These are phyloP conservation scores for Charina bottae DNA, from an alignment of 2,113 vertebrate species.

Conservation along the genomic window DNA sequence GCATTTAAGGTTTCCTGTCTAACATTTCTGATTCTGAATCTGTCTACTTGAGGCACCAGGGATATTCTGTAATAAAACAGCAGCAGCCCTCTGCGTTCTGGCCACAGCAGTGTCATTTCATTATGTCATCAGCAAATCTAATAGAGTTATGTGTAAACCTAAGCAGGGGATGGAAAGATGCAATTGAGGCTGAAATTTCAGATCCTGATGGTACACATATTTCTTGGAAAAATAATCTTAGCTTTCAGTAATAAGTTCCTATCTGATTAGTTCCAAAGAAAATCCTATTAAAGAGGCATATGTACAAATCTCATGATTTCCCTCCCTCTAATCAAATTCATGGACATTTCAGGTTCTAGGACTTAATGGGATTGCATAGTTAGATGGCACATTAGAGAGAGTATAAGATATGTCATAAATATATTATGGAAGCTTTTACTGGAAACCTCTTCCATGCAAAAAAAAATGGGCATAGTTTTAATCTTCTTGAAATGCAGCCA, in stretches of 20 bases:
- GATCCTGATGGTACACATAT: conserved; percentile 13
- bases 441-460: conserved; percentile 8
- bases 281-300: conserved; percentile 33
- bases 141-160: conserved; percentile 27
- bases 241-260: conserved; percentile 28
- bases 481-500: conserved; percentile 20
- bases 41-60: conserved; percentile 1
- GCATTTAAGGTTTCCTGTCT: conserved; percentile 25
- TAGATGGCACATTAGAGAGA: conserved; percentile 41
- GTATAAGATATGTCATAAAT: conserved; percentile 40
- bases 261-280: conserved; percentile 13
- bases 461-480: conserved; percentile 32
- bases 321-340: background rate
- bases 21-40: conserved; percentile 12
- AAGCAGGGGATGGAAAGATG: conserved; percentile 12
- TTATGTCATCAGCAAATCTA: conserved; percentile 17
- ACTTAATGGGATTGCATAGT: conserved; percentile 38
- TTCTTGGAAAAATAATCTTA: conserved; percentile 28
- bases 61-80: conserved; percentile 32
- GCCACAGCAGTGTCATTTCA: conserved; percentile 11
- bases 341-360: conserved; percentile 19
- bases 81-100: conserved; percentile 24
- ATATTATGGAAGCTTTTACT: conserved; percentile 29
- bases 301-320: background rate
- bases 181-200: conserved; percentile 34